A percentile compares a stretch with the other conserved stretches of the same genome.
These are phyloP conservation scores for Dascyllus trimaculatus DNA, from an alignment of 2,113 vertebrate species.

Conservation along the genomic window DNA sequence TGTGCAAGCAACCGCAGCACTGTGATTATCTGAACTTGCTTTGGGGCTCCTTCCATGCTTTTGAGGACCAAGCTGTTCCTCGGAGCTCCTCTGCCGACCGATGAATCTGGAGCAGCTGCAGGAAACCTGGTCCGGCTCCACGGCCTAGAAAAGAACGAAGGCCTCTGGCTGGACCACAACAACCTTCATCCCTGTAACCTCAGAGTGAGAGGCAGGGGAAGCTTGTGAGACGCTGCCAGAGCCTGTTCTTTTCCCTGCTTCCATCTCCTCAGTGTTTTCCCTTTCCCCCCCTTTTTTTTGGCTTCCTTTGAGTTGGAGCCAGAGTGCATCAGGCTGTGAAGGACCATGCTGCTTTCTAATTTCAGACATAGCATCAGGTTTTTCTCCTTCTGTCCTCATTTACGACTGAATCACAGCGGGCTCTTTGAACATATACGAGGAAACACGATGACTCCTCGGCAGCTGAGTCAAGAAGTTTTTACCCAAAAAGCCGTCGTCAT, in stretches of 20 bases:
- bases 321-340: constrained; percentile 30
- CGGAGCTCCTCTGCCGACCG: constrained; percentile 25
- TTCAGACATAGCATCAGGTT: constrained; percentile 9
- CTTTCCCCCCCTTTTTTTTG: not conserved
- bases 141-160: constrained; percentile 26
- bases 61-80: constrained; percentile 1
- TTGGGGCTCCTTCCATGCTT: constrained; percentile 29
- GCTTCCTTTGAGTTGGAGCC: constrained; percentile 35
- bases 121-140: constrained; percentile 33
- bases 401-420: not conserved
- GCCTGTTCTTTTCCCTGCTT: constrained; percentile 9
- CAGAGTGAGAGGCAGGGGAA: constrained; percentile 2
- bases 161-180: constrained; percentile 44
- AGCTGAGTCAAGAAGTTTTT: not conserved
- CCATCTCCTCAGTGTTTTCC: not conserved
- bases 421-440: not conserved
- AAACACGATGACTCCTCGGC: not conserved
- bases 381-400: constrained; percentile 16
- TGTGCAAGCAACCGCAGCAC: not conserved
- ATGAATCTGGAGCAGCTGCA: constrained; percentile 35
- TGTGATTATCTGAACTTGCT: constrained; percentile 17
- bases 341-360: constrained; percentile 31
- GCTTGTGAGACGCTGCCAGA: constrained; percentile 32
- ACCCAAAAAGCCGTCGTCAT: not conserved
- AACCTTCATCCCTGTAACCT: constrained; percentile 24